A percentile compares a stretch with the other conserved stretches of the same genome.
phyloP scores from a whole-genome alignment of 1,140 invertebrate genomes.

The Homalodisca vitripennis region DNA sequence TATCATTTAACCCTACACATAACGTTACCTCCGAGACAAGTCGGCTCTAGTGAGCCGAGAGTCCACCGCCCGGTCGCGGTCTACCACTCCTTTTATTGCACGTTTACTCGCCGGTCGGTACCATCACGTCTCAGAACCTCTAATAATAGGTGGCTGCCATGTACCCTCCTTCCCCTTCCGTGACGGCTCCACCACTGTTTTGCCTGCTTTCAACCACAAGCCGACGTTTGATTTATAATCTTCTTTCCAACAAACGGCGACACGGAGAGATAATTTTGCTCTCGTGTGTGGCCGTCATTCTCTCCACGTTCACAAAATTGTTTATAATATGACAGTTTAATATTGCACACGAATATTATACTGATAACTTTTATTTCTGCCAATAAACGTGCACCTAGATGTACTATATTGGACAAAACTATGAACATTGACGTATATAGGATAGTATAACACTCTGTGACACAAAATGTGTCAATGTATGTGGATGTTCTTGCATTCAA shows the following conservation, averaged over 20 bases:
- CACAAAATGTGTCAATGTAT: too few relatives aligned
- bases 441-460: too few relatives aligned
- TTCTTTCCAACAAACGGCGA: neutral
- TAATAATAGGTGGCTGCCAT: neutral
- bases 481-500: too few relatives aligned
- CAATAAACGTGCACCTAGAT: too few relatives aligned
- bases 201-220: neutral
- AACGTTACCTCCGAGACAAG: too few relatives aligned
- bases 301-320: too few relatives aligned
- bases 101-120: constrained; percentile 7
- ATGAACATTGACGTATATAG: too few relatives aligned
- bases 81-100: neutral
- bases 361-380: too few relatives aligned
- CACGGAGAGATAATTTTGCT: constrained; percentile 5
- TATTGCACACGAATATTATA: too few relatives aligned
- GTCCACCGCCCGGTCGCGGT: neutral
- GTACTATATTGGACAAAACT: too few relatives aligned
- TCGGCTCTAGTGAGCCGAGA: too few relatives aligned
- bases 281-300: neutral
- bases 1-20: constrained; percentile 2
- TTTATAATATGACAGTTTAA: too few relatives aligned
- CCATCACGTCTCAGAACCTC: constrained; percentile 1
- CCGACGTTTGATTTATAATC: constrained; percentile 1
- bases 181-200: neutral
- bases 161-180: neutral